Conservation (phyloP, 2,888 invertebrate species). For the Serrognathus titanus region DNA sequence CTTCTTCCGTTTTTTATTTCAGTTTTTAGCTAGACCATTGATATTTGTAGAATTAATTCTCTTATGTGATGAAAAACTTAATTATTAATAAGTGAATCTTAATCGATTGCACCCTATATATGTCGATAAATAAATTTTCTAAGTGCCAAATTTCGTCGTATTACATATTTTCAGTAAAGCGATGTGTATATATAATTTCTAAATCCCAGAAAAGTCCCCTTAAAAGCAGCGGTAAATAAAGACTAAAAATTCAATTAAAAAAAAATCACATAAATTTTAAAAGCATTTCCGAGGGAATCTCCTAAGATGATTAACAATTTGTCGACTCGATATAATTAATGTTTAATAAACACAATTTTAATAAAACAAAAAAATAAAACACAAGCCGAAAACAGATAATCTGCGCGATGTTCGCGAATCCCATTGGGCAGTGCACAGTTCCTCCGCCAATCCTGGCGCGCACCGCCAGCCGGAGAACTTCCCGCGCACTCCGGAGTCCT, state of each 20-base stretch:
- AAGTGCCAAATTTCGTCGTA: no score
- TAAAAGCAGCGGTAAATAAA: constrained; percentile 22
- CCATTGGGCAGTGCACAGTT: constrained; percentile 38
- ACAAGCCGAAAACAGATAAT: constrained; percentile 30
- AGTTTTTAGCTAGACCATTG: no score
- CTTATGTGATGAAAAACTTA: no score
- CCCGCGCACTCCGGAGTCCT: constrained; percentile 24
- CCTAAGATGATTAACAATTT: neutral
- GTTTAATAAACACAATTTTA: constrained; percentile 8
- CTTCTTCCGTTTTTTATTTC: no score
- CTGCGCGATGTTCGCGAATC: constrained; percentile 36
- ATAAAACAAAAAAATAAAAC: neutral
- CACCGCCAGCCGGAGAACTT: constrained; percentile 27
- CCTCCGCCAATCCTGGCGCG: constrained; percentile 37
- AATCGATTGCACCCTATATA: no score
- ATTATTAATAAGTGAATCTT: no score
- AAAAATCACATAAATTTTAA: neutral
- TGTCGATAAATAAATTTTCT: no score
- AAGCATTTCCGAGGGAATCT: no score
- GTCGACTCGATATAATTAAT: constrained; percentile 2
- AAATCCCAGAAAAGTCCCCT: neutral
- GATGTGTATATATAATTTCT: no score
- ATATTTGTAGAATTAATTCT: no score
- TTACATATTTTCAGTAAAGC: no score
- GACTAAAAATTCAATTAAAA: neutral